These are phyloP conservation scores for Papilio polyxenes DNA, from an alignment of 1,140 invertebrate species.

Conservation along the genomic window DNA sequence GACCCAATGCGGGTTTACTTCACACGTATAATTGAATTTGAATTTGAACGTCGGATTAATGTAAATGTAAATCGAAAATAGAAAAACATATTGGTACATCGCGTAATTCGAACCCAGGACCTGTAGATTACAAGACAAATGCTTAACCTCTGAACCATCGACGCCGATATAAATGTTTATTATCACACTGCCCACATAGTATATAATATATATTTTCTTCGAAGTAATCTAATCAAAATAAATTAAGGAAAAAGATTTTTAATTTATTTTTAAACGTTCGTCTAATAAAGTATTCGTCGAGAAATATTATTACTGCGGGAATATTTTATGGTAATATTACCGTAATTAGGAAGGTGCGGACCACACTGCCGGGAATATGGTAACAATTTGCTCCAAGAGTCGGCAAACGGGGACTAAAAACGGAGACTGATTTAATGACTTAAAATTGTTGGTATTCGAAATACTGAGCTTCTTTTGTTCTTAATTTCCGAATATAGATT, in stretches of 20 bases:
- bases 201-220: not conserved
- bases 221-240: not conserved
- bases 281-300: not conserved
- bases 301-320: not conserved
- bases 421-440: not conserved
- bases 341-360: conserved; percentile 30
- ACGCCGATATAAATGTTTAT: too few species aligned
- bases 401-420: conserved; percentile 13
- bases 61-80: too few species aligned
- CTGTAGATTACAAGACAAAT: too few species aligned
- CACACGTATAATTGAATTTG: too few species aligned
- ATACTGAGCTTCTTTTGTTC: not conserved
- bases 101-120: too few species aligned
- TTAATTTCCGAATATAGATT: not conserved
- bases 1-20: too few species aligned
- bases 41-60: too few species aligned
- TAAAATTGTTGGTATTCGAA: not conserved
- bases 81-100: too few species aligned
- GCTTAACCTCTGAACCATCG: too few species aligned
- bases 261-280: conserved; percentile 1
- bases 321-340: conserved; percentile 29
- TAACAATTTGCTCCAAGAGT: conserved; percentile 13
- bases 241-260: not conserved
- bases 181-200: not conserved
- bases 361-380: conserved; percentile 15